Evolutionary conservation across 2,797 vertebrate species (phyloP), one percentile per base, ranked within the genome.

Genomic region (Sciurus vulgaris): DNA sequence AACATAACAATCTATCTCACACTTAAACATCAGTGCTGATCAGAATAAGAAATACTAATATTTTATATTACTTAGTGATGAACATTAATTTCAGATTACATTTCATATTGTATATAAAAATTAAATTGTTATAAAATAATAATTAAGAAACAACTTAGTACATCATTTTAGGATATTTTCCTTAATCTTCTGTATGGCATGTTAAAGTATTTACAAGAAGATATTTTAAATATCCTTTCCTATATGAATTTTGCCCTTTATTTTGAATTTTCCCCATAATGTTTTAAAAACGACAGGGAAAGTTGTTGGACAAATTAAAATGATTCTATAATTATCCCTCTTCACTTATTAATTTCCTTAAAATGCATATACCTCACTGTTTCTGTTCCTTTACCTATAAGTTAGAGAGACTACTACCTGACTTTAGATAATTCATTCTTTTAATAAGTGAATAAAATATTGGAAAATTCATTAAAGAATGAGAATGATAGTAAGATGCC

Each of bases 281-380:
- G 1, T 24, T 92, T 69, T 74, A 41, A 51, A 59, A 24, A 86
- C 33, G 38, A 69, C 3, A 72, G 63, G n/a, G 28, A 18, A 87
- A 74, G 91, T 77, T 54, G 3, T n/a, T 56, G 93, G 2, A 2
- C 22, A 76, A 51, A 33, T 65, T 91, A 85, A 78, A 38, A 74
- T 14, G 28, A 90, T 26, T 54, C 47, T 38, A 20, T 59, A 47
- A 2, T 30, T 87, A 38, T 76, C 4, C 18, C 9, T 83, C 51
- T 33, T 94, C 67, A 79, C 4, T 63, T 10, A 96, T 79, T 59
- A 96, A 84, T 90, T 74, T 88, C 12, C 63, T 97, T 96, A 85
- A 96, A 83, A 95, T 65, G 35, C 30, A 74, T 94, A 83, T 67
- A 47, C 6, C 8, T 93, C 0, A 0, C 1, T 92, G 5, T 14